Base-by-base conservation (phyloP, 2,113 vertebrate genomes). In the Gallinago jamesoni region DNA sequence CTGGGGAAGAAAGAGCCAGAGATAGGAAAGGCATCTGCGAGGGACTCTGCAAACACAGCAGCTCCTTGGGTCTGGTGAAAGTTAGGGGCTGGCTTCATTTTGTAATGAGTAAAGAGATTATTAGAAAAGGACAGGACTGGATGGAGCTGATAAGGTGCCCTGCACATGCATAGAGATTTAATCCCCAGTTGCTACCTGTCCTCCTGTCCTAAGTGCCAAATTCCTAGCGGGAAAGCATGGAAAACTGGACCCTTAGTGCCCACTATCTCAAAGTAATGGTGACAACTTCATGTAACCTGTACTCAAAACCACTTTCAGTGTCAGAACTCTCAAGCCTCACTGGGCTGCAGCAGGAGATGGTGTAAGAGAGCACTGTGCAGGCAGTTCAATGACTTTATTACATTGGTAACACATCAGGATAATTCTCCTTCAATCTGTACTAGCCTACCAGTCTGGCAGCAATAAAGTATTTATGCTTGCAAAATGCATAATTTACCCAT, bases 381-480 rank as follows among this genome's bases (percentile, higher is more conserved):
- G 68, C 67, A 57, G 37, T 10, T 45, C 59, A 8, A 2, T 33
- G 24, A 20, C 52, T 74, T 66, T 37, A 66, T 55, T 33, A 39
- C 5, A 28, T 67, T 13, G 35, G 41, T 50, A 86, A 83, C 78
- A 47, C 31, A n/a, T 17, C 67, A 67, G 57, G 30, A 37, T 73
- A 59, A 74, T 85, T 69, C 84, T 78, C 75, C 84, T 82, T n/a
- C 35, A 28, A 94, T 80, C 31, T 64, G 17, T 41, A 53, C 69
- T 53, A 68, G 66, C 78, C n/a, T 20, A 64, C 87, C 84, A 82
- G 33, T 33, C 70, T 85, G 78, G 60, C 75, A 82, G 87, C 66
- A 69, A 69, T 78, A 18, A 81, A 88, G 69, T 82, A 78, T 94
- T 93, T 82, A 90, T 62, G 80, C 84, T 85, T 82, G 75, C 60